Percentiles rank a stretch among this genome's conserved stretches.
Conservation (phyloP, 2,888 invertebrate species). For the Torymus aiolomorphi region DNA sequence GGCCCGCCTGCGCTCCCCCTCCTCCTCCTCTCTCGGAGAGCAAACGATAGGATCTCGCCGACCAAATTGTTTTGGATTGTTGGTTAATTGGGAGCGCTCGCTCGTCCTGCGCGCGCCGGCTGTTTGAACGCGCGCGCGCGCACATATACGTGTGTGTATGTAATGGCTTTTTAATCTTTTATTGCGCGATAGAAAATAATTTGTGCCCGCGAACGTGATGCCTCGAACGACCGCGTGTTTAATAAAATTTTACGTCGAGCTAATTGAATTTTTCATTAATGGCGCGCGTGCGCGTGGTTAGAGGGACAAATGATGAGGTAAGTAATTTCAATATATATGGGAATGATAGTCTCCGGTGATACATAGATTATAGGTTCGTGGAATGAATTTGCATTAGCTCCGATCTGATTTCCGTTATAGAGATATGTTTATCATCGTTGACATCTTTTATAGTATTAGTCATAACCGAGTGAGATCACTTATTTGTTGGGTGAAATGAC, state of each 20-base stretch:
- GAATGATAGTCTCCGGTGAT: too few species aligned
- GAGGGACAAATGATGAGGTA: too few species aligned
- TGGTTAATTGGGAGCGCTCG: constrained; percentile 70
- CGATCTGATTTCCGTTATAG: too few species aligned
- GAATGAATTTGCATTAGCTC: too few species aligned
- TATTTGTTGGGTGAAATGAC: too few species aligned
- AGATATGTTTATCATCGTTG: too few species aligned
- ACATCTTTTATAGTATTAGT: too few species aligned
- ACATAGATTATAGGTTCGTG: too few species aligned
- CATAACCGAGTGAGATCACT: too few species aligned
- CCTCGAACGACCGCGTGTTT: background rate
- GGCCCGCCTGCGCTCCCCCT: background rate
- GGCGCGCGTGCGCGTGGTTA: background rate
- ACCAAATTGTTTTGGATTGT: constrained; percentile 74
- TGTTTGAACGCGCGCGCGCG: background rate
- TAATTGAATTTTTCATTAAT: constrained; percentile 16
- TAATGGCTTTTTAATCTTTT: constrained; percentile 33
- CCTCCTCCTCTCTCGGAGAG: background rate
- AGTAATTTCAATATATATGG: too few species aligned
- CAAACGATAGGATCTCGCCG: constrained; percentile 69
- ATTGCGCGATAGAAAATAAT: constrained; percentile 21
- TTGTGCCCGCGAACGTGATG: background rate
- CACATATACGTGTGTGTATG: background rate
- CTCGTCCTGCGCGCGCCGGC: background rate
- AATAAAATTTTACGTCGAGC: background rate